Conservation (phyloP, 2,888 invertebrate species). For the Dinocampus coccinellae region DNA sequence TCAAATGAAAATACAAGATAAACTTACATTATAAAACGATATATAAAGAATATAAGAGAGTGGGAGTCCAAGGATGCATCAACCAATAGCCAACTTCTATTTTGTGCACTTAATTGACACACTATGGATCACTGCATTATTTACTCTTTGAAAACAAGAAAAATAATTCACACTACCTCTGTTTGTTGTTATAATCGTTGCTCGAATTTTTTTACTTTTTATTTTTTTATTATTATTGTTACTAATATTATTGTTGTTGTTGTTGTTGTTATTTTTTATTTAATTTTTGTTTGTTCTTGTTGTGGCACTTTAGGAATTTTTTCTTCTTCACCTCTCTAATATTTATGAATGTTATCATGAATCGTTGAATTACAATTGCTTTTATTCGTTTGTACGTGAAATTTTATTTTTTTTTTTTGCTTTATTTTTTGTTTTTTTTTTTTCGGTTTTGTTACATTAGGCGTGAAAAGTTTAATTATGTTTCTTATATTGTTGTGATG, state of each 20-base stretch:
- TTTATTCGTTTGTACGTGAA: neutral
- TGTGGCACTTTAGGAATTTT: neutral
- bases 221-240: neutral
- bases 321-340: neutral
- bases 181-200: neutral
- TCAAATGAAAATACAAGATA: neutral
- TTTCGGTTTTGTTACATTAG: neutral
- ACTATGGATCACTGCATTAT: constrained; percentile 10
- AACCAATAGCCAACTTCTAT: neutral
- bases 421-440: neutral
- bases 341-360: neutral
- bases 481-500: neutral
- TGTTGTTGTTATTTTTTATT: neutral
- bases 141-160: neutral
- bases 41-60: too few species aligned
- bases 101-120: constrained; percentile 15
- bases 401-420: neutral
- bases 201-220: neutral
- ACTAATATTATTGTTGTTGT: neutral
- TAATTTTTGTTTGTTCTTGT: neutral
- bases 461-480: neutral
- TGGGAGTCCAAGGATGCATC: constrained; percentile 9
- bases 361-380: neutral
- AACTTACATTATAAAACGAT: neutral
- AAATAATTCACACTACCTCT: neutral